Evolutionary conservation across 2,888 invertebrate species (phyloP), one percentile per base, ranked within the genome.

Genomic region (Linyphia triangularis): DNA sequence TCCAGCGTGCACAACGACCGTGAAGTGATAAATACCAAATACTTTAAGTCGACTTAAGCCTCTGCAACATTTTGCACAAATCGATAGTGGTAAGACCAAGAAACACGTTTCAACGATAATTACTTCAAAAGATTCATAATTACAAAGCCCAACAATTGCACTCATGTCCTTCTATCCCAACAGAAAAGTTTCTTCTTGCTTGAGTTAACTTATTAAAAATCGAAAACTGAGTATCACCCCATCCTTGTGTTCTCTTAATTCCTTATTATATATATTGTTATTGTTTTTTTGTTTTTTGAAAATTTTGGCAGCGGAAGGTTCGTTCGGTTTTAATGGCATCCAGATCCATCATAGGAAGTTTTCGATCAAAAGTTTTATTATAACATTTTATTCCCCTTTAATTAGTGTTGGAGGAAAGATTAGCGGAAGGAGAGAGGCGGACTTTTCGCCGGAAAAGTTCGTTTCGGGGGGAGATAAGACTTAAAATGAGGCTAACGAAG

Each of bases 321-420:
- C 40, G 59, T 22, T 63, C 51, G n/a, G 16, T 65, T 57, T 63
- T 61, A 81, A 65, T 63, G 83, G 51, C 19, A 65, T 73, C 22
- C 72, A 59, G 57, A 85, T 85, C 84, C 84, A 85, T 85, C 84
- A 85, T 85, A 75, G 51, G 59, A 85, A 85, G 67, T 85, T 85
- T 85, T 77, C 84, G 84, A 85, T 85, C 84, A 85, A 85, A 84
- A 85, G 84, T 85, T 85, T 85, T 85, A 69, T 85, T 85, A 85
- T 85, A 85, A 77, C 84, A 77, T 85, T 85, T 85, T 85, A 85
- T 85, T 85, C 84, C 59, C 84, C 75, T 85, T 85, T 85, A 85
- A 85, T 85, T 85, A 85, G 77, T 67, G 77, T 37, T 1, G 51
- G 13, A 51, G 51, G 67, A 77, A 69, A 85, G 77, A 85, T 85